A percentile compares a stretch with the other conserved stretches of the same genome.
Evolutionary conservation across 2,113 vertebrate genomes (phyloP).

Genomic region (Alosa alosa): DNA sequence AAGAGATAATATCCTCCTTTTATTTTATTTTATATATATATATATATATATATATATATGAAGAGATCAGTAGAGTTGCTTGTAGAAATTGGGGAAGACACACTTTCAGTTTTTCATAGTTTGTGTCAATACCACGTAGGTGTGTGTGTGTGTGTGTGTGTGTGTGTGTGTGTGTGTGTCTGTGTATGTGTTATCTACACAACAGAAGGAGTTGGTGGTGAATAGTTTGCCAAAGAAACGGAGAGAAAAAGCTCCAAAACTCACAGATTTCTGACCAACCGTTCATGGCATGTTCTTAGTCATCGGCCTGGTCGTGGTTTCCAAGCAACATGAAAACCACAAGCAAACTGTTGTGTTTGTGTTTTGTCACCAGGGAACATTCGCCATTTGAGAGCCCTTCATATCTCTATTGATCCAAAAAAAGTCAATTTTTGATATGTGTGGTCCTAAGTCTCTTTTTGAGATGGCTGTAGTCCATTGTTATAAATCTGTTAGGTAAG

Average conservation of each 20-base stretch:
- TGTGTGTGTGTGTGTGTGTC: background rate
- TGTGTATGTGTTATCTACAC: background rate
- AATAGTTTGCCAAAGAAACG: background rate
- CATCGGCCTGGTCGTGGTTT: constrained; percentile 61
- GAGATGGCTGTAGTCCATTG: background rate
- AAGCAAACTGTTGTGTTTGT: background rate
- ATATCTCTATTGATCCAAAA: background rate
- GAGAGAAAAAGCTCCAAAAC: background rate
- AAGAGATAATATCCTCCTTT: no score
- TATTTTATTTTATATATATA: no score
- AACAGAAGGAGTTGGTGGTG: background rate
- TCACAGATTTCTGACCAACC: constrained; percentile 59
- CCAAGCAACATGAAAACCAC: constrained; percentile 57
- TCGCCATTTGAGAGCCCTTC: constrained; percentile 2
- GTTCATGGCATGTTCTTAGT: constrained; percentile 45
- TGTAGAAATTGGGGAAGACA: background rate
- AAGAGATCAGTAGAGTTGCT: background rate
- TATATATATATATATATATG: no score
- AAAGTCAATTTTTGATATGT: background rate
- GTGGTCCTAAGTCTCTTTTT: background rate
- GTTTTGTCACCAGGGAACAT: constrained; percentile 5
- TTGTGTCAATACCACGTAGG: background rate
- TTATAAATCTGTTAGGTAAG: background rate
- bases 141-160: constrained; percentile 11
- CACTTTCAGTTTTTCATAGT: background rate